A percentile compares a stretch with the other conserved stretches of the same genome.
phyloP scores from a whole-genome alignment of 2,888 invertebrate species.

The Andrena minutula region DNA sequence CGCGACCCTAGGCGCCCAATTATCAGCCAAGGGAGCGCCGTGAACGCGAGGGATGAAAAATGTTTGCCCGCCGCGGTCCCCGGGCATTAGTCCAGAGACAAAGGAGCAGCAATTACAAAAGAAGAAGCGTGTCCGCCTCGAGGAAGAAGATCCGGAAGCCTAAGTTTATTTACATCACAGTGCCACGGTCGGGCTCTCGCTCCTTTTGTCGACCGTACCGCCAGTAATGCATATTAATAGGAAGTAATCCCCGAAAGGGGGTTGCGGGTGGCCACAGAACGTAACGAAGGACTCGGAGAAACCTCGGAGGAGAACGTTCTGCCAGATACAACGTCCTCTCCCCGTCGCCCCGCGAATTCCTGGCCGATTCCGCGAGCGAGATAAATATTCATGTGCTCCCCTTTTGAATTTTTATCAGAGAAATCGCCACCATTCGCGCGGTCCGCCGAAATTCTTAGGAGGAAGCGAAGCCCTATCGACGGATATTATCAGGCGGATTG shows the following conservation, averaged over 20 bases:
- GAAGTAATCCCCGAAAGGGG: conserved; percentile 69
- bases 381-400: conserved; percentile 81
- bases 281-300: conserved; percentile 58
- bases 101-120: conserved; percentile 72
- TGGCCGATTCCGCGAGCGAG: conserved; percentile 45
- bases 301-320: conserved; percentile 52
- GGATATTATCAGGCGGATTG: conserved; percentile 5
- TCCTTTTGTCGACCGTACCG: conserved; percentile 68
- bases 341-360: conserved; percentile 76
- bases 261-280: conserved; percentile 57
- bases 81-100: conserved; percentile 63
- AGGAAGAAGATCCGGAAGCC: conserved; percentile 71
- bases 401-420: conserved; percentile 39
- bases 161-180: conserved; percentile 76
- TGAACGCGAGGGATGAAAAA: conserved; percentile 62
- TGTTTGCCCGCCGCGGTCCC: conserved; percentile 50
- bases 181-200: conserved; percentile 63
- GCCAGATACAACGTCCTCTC: conserved; percentile 57
- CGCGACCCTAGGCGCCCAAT: conserved; percentile 24
- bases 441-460: not conserved
- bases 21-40: conserved; percentile 29
- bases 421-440: not conserved
- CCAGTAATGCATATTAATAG: conserved; percentile 74
- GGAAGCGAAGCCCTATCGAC: not conserved
- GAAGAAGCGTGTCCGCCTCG: conserved; percentile 70